Conservation (phyloP, 1,140 invertebrate species). For the Pseudachorutes palmiensis region DNA sequence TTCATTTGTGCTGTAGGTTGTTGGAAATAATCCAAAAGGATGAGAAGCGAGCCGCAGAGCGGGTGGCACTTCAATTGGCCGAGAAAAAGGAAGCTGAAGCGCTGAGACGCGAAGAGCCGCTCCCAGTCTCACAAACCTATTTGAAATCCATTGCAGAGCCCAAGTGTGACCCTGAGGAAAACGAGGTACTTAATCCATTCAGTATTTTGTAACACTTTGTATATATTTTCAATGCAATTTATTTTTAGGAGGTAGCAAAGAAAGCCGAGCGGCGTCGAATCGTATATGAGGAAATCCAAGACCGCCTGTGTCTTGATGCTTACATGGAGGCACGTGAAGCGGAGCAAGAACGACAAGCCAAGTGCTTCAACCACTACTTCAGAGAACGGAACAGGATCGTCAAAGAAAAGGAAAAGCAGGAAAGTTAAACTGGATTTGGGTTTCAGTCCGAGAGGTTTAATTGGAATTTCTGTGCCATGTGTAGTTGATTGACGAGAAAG, state of each 20-base stretch:
- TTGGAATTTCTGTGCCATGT: neutral
- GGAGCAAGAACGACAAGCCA: constrained; percentile 35
- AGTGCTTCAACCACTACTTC: constrained; percentile 30
- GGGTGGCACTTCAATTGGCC: constrained; percentile 7
- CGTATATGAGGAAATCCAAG: constrained; percentile 28
- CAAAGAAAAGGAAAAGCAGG: constrained; percentile 30
- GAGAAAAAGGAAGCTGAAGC: constrained; percentile 10
- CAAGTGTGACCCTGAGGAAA: constrained; percentile 11
- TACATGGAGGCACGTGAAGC: constrained; percentile 32
- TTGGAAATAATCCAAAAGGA: constrained; percentile 18
- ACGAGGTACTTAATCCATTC: neutral
- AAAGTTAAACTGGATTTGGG: constrained; percentile 3
- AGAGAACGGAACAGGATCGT: constrained; percentile 20
- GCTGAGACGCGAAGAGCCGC: constrained; percentile 8
- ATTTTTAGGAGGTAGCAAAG: constrained; percentile 18
- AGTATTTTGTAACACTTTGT: neutral
- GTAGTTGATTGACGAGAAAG: constrained; percentile 31
- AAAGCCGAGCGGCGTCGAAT: constrained; percentile 11
- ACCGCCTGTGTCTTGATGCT: constrained; percentile 26
- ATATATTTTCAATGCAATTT: constrained; percentile 8
- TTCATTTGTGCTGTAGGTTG: constrained; percentile 15
- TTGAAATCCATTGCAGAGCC: constrained; percentile 22
- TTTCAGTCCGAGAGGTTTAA: neutral
- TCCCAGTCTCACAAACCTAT: constrained; percentile 11
- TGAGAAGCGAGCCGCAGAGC: constrained; percentile 20